Percentiles rank a stretch among this genome's conserved stretches.
Evolutionary conservation across 2,113 vertebrate species (phyloP).

Genomic region (Oreotrochilus melanogaster): DNA sequence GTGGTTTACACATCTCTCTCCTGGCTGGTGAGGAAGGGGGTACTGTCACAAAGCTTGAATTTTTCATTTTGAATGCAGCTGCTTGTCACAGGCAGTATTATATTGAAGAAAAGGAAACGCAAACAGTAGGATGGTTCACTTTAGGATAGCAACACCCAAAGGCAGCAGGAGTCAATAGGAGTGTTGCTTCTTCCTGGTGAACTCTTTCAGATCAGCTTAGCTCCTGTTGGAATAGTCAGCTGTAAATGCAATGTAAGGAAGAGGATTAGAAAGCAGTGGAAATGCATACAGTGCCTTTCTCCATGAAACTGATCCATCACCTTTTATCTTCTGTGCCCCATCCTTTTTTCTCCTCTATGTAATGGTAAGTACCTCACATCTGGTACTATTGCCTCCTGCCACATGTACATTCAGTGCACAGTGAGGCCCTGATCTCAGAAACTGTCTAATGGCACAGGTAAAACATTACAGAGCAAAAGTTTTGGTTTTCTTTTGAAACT

Average conservation of each 20-base stretch:
- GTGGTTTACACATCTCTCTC: background rate
- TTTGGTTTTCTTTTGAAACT: background rate
- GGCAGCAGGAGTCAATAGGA: background rate
- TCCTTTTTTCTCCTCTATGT: background rate
- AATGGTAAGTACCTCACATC: background rate
- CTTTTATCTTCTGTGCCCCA: background rate
- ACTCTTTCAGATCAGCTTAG: background rate
- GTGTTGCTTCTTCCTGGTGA: background rate
- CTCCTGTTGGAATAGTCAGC: background rate
- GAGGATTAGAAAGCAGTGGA: background rate
- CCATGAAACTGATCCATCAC: background rate
- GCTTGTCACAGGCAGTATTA: background rate
- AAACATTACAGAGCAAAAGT: background rate
- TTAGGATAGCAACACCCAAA: background rate
- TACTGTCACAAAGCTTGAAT: background rate
- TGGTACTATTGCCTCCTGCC: background rate
- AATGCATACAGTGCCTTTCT: background rate
- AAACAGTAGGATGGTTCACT: background rate
- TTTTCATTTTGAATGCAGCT: background rate
- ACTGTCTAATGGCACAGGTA: background rate
- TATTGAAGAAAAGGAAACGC: background rate
- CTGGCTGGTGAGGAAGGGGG: background rate
- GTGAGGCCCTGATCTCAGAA: background rate
- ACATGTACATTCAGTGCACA: background rate
- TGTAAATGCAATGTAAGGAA: background rate